Percentiles rank a stretch among this genome's conserved stretches.
Evolutionary conservation across 2,113 vertebrate species (phyloP).

Genomic region (Lethenteron reissneri): DNA sequence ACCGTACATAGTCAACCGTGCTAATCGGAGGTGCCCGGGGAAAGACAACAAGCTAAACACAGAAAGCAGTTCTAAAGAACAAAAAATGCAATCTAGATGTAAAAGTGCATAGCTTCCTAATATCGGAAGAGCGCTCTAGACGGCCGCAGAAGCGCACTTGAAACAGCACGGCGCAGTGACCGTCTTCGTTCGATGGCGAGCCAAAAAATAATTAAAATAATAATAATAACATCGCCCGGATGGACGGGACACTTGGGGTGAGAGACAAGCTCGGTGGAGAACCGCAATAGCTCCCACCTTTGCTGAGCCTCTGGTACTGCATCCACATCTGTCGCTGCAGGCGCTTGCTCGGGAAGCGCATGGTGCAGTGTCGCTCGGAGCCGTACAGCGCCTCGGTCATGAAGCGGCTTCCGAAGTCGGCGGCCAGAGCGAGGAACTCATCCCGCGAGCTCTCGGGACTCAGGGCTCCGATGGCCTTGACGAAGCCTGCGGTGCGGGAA

Average conservation of each 20-base stretch:
- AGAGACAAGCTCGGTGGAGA: no score
- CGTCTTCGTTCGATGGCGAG: no score
- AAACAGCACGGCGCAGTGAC: no score
- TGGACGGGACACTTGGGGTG: no score
- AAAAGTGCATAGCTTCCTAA: no score
- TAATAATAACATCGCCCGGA: not conserved
- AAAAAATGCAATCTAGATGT: no score
- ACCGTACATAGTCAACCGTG: no score
- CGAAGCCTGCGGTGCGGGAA: slow-evolving; percentile 35
- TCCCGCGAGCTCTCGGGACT: slow-evolving; percentile 66
- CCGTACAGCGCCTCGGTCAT: slow-evolving; percentile 73
- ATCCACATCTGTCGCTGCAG: slow-evolving; percentile 96
- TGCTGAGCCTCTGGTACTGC: slow-evolving; percentile 72
- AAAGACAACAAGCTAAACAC: no score
- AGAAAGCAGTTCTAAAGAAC: no score
- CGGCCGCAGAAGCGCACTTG: no score
- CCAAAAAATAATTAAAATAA: not conserved
- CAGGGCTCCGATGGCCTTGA: slow-evolving; percentile 70
- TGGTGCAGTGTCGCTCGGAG: slow-evolving; percentile 76
- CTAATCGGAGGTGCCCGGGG: no score
- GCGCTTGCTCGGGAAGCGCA: slow-evolving; percentile 95
- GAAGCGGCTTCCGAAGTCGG: slow-evolving; percentile 76
- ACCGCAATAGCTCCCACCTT: not conserved
- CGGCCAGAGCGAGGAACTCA: slow-evolving; percentile 64
- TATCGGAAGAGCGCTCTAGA: no score